Percentiles rank a stretch among this genome's conserved stretches.
phyloP scores from a whole-genome alignment of 2,113 vertebrate species.

The Grammomys surdaster region DNA sequence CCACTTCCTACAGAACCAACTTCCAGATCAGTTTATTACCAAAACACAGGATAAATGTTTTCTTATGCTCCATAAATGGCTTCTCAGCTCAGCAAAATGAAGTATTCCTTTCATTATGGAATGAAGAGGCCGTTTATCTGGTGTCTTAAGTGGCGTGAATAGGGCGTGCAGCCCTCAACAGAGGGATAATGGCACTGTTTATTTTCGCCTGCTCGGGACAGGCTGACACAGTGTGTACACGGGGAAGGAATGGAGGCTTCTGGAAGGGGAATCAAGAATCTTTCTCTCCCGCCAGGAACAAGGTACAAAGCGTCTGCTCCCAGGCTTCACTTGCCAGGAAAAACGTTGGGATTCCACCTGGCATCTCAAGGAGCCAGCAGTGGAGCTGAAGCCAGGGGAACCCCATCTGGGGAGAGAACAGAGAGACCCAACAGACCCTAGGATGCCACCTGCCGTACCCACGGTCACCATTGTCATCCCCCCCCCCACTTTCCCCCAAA shows the following conservation, averaged over 20 bases:
- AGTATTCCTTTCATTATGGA: slow-evolving; percentile 83
- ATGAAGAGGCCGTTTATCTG: slow-evolving; percentile 72
- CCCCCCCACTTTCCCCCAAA: no score
- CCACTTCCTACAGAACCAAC: slow-evolving; percentile 42
- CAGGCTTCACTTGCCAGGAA: slow-evolving; percentile 53
- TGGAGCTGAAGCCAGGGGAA: background rate
- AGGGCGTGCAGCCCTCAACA: slow-evolving; percentile 49
- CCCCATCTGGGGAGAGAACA: no score
- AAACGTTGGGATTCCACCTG: slow-evolving; percentile 62
- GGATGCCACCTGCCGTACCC: rapidly evolving
- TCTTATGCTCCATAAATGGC: slow-evolving; percentile 76
- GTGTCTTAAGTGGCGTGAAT: slow-evolving; percentile 76
- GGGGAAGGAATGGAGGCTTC: slow-evolving; percentile 53
- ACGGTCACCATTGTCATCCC: background rate
- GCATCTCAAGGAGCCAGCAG: background rate
- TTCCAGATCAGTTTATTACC: slow-evolving; percentile 76
- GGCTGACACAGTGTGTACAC: slow-evolving; percentile 61
- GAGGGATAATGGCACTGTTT: slow-evolving; percentile 77
- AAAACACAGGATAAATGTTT: slow-evolving; percentile 76
- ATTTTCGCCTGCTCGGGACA: slow-evolving; percentile 70
- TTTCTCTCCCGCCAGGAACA: slow-evolving; percentile 53
- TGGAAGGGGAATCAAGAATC: slow-evolving; percentile 55
- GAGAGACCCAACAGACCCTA: background rate
- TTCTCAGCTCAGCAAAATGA: slow-evolving; percentile 74
- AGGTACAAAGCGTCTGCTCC: slow-evolving; percentile 73